phyloP scores from a whole-genome alignment of 2,113 vertebrate species.

The Pelvicachromis taeniatus region DNA sequence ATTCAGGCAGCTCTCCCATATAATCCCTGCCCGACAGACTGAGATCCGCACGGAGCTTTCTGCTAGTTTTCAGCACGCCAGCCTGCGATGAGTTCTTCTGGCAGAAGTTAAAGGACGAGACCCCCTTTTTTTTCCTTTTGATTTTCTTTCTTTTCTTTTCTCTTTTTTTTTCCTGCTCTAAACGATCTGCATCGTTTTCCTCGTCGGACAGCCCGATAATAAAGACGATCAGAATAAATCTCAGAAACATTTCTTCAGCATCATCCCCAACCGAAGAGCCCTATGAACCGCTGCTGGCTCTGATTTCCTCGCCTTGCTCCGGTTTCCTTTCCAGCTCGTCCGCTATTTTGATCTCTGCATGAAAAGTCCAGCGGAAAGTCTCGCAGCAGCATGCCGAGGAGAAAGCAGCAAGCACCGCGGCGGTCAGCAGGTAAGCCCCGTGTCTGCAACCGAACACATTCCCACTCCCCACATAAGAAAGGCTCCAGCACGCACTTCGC shows the following conservation, averaged over 20 bases:
- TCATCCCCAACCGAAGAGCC: conserved; percentile 11
- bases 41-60: conserved; percentile 45
- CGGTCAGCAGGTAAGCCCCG: conserved; percentile 87
- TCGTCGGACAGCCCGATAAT: neutral
- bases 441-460: conserved; percentile 11
- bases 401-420: conserved; percentile 94
- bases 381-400: conserved; percentile 90
- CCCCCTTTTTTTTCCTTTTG: neutral
- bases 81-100: conserved; percentile 45
- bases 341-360: conserved; percentile 78
- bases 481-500: neutral
- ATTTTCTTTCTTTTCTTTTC: neutral
- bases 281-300: conserved; percentile 27
- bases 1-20: conserved; percentile 63
- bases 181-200: neutral
- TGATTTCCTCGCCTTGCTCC: conserved; percentile 27
- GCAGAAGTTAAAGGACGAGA: conserved; percentile 44
- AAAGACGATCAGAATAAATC: neutral
- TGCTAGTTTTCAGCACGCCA: neutral
- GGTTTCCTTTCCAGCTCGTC: conserved; percentile 47
- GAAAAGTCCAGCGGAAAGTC: conserved; percentile 85
- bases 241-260: neutral
- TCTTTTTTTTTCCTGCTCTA: neutral
- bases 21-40: conserved; percentile 35
- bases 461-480: neutral